These are phyloP conservation scores for Triplophysa bombifrons DNA, from an alignment of 2,797 vertebrate genomes.

Conservation along the genomic window DNA sequence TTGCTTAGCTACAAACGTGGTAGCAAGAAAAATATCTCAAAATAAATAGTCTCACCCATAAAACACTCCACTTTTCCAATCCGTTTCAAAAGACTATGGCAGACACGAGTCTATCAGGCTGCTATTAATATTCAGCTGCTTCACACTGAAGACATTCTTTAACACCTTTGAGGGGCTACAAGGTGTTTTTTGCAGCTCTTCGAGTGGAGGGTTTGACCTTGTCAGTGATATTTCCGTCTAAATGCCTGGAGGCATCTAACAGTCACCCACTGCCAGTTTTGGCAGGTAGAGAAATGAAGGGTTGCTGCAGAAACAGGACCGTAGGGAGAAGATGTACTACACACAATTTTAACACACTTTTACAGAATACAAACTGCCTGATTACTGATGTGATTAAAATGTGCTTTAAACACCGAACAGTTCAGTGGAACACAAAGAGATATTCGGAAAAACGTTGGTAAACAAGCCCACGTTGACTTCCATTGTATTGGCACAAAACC, in stretches of 20 bases:
- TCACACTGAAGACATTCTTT: constrained; percentile 48
- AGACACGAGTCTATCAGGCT: constrained; percentile 20
- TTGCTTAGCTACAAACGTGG: too few relatives aligned
- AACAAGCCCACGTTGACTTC: too few relatives aligned
- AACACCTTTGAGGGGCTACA: constrained; percentile 56
- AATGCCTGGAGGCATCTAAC: constrained; percentile 62
- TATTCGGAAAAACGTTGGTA: too few relatives aligned
- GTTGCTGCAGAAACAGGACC: constrained; percentile 78
- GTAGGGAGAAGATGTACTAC: constrained; percentile 63
- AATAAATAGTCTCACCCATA: background rate
- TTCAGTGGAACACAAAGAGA: too few relatives aligned
- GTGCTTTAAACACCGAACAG: background rate
- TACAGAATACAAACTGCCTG: constrained; percentile 23
- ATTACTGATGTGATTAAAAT: background rate
- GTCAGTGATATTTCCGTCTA: constrained; percentile 73
- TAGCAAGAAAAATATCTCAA: background rate
- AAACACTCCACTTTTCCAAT: background rate
- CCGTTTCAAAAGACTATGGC: background rate
- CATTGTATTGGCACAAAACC: too few relatives aligned
- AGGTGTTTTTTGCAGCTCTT: constrained; percentile 64
- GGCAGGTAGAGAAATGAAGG: constrained; percentile 66
- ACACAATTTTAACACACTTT: constrained; percentile 14
- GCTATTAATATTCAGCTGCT: constrained; percentile 42
- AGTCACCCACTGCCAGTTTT: constrained; percentile 67
- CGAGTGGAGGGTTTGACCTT: constrained; percentile 75